A percentile compares a stretch with the other conserved stretches of the same genome.
Conservation (phyloP, 1,140 invertebrate genomes). For the Drosophila ambigua region DNA sequence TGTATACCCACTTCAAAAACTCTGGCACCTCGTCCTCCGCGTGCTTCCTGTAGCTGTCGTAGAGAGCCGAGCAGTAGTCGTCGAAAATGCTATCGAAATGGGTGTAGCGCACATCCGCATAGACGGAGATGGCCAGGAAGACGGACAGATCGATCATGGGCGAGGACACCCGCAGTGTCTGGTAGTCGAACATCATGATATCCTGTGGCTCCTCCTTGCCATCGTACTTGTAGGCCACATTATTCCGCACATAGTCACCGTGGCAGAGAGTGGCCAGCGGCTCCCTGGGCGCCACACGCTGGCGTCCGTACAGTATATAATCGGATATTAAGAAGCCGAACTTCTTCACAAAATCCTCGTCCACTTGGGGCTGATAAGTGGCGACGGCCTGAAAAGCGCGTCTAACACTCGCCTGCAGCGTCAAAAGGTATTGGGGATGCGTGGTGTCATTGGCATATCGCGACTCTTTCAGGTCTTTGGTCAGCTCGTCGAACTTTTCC, state of each 20-base stretch:
- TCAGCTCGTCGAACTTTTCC: constrained; percentile 49
- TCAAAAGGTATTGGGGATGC: constrained; percentile 34
- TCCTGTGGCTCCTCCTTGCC: constrained; percentile 51
- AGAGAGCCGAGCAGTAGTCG: constrained; percentile 57
- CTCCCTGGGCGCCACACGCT: constrained; percentile 62
- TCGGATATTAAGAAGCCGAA: constrained; percentile 37
- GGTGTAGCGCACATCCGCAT: constrained; percentile 54
- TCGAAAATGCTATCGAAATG: constrained; percentile 73
- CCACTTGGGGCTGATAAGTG: constrained; percentile 54
- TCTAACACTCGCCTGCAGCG: constrained; percentile 14
- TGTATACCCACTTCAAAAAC: constrained; percentile 54
- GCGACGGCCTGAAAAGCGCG: constrained; percentile 27
- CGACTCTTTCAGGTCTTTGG: constrained; percentile 49
- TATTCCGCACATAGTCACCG: constrained; percentile 79
- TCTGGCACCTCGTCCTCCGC: constrained; percentile 43
- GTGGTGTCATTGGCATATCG: constrained; percentile 34
- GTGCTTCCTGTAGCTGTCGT: constrained; percentile 38
- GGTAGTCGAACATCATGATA: constrained; percentile 83
- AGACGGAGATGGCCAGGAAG: constrained; percentile 65
- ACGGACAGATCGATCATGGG: constrained; percentile 76
- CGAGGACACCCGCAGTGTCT: constrained; percentile 71
- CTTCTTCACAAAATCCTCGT: constrained; percentile 55
- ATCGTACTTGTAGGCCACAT: constrained; percentile 72
- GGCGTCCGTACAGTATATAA: constrained; percentile 36
- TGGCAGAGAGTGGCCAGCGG: constrained; percentile 75